These are phyloP conservation scores for Orchestes rusci DNA, from an alignment of 2,888 invertebrate genomes.

Conservation along the genomic window DNA sequence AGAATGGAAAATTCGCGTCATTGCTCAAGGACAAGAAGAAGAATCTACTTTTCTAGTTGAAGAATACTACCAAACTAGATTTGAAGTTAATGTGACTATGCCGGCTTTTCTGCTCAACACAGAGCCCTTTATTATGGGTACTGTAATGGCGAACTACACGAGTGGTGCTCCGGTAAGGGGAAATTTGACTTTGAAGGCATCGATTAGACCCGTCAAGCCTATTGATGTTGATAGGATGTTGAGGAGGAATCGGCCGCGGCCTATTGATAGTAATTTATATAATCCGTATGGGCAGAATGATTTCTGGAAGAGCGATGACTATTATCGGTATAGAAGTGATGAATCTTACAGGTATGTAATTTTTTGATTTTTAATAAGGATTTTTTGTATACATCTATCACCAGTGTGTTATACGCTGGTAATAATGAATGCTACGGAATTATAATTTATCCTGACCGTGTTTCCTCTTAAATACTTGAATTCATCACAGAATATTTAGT, in stretches of 20 bases:
- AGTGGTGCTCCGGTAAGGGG: constrained; percentile 87
- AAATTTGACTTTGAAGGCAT: constrained; percentile 79
- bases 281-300: constrained; percentile 17
- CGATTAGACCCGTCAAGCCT: constrained; percentile 60
- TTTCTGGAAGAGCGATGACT: constrained; percentile 12
- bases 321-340: constrained; percentile 7
- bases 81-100: constrained; percentile 94
- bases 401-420: too few relatives aligned
- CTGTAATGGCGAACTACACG: constrained; percentile 91
- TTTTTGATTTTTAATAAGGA: not conserved
- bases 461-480: too few relatives aligned
- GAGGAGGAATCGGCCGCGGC: constrained; percentile 27
- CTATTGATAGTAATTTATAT: constrained; percentile 19
- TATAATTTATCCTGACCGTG: too few relatives aligned
- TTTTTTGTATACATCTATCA: too few relatives aligned
- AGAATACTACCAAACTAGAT: constrained; percentile 92
- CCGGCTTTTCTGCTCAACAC: constrained; percentile 89
- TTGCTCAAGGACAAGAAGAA: constrained; percentile 83
- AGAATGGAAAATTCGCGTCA: constrained; percentile 80
- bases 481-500: too few relatives aligned
- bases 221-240: constrained; percentile 30
- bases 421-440: too few relatives aligned
- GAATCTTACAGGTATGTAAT: not conserved
- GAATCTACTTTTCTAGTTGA: constrained; percentile 82
- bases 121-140: constrained; percentile 75